Base-by-base conservation (phyloP, 2,113 vertebrate species). In the Hylia prasina region DNA sequence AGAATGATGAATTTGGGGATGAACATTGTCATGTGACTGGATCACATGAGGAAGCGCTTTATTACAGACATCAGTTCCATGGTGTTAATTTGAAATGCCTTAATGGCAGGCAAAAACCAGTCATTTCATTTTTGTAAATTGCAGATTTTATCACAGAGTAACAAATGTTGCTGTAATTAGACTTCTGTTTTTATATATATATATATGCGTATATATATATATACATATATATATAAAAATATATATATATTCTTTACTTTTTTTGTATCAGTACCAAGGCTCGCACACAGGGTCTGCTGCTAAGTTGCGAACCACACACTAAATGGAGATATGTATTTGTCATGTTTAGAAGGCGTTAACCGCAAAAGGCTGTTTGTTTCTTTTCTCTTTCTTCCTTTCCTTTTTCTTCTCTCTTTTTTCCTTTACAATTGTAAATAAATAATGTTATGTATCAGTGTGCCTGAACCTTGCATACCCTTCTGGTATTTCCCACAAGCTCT, bases 11-110 rank as follows among this genome's bases (percentile, higher is more conserved):
- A 92, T 99, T 97, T 96, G 98, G 98, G 98, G 98, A 97, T 99
- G 96, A 98, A 98, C 95, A 96, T 98, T 98, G 96, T 97, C 98
- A 99, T 98, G 99, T 99, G 99, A 98, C 98, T 97, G 97, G 98
- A 98, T 99, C 99, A 99, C 99, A 98, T 99, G 98, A 98, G 96
- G 98, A 98, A 97, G 98, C 97, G 98, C 98, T 98, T 98, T 98
- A 95, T 97, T 99, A 99, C 98, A 99, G 98, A 99, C 99, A 99
- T 99, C 99, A 98, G 98, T 99, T 99, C 99, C 99, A 98, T 99
- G 99, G 99, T 99, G 99, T 99, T 99, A 98, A 98, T 98, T 98
- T 99, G 98, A 98, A 99, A 99, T 98, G 99, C 99, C 99, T 99
- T 99, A 98, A 98, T 99, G 98, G 98, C 98, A 99, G 99, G 99